A percentile compares a stretch with the other conserved stretches of the same genome.
These are phyloP conservation scores for Loxodonta africana DNA, from an alignment of 2,113 vertebrate genomes.

Conservation along the genomic window DNA sequence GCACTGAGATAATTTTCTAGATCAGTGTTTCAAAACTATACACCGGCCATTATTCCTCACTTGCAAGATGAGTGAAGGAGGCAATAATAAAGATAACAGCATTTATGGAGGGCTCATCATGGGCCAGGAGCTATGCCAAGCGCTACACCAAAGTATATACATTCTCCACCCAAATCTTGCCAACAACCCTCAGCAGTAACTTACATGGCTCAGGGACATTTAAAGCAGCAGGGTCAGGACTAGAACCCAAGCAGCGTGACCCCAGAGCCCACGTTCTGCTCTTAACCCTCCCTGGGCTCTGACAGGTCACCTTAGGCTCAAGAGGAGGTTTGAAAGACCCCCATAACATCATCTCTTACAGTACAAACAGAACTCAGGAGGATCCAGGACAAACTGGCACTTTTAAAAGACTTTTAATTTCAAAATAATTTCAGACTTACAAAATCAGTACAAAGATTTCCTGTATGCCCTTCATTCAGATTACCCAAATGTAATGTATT, in stretches of 20 bases:
- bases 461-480: background rate
- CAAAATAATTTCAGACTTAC: conserved; percentile 17
- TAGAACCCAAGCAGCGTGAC: background rate
- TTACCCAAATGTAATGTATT: background rate
- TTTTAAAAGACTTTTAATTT: background rate
- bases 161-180: background rate
- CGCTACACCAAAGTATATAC: fast-evolving
- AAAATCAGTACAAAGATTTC: background rate
- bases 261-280: background rate
- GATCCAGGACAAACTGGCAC: background rate
- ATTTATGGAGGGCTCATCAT: background rate
- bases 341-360: background rate
- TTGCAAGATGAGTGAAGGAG: background rate
- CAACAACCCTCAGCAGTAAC: background rate
- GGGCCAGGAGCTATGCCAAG: background rate
- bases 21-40: background rate
- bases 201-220: background rate
- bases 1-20: background rate
- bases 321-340: background rate
- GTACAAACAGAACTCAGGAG: background rate
- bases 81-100: background rate
- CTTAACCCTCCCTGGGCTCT: background rate
- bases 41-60: background rate
- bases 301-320: background rate
- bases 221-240: background rate